Conservation (phyloP, 1,140 invertebrate species). For the Drosophila tropicalis region DNA sequence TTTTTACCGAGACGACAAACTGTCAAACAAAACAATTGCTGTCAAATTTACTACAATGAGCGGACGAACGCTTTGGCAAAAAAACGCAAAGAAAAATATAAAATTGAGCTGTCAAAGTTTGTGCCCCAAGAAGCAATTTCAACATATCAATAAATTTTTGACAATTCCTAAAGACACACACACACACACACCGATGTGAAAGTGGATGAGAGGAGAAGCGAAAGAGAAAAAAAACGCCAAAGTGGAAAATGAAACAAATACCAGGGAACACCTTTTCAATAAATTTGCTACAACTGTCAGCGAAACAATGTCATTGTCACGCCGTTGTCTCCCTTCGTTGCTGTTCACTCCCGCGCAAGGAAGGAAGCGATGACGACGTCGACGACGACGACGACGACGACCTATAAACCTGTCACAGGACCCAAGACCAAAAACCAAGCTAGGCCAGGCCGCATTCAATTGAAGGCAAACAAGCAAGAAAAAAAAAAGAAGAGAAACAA, state of each 20-base stretch:
- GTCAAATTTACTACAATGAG: conserved; percentile 79
- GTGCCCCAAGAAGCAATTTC: conserved; percentile 64
- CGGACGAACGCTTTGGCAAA: conserved; percentile 21
- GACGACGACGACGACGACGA: conserved; percentile 37
- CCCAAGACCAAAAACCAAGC: conserved; percentile 10
- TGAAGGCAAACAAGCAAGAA: conserved; percentile 31
- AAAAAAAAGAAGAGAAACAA: conserved; percentile 24
- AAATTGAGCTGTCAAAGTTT: conserved; percentile 76
- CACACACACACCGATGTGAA: conserved; percentile 5
- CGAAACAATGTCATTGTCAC: conserved; percentile 82
- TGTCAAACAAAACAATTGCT: conserved; percentile 82
- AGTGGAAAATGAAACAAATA: conserved; percentile 39
- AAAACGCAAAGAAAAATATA: conserved; percentile 26
- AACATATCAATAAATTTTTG: conserved; percentile 82
- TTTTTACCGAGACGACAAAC: conserved; percentile 74
- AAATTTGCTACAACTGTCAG: conserved; percentile 82
- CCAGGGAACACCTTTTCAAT: conserved; percentile 77
- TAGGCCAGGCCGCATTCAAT: conserved; percentile 44
- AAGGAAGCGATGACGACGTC: conserved; percentile 39
- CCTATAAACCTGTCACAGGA: conserved; percentile 77
- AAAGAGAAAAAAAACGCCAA: not conserved
- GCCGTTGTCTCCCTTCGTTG: conserved; percentile 38
- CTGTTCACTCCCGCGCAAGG: conserved; percentile 31
- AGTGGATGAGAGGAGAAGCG: not conserved
- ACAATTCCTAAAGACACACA: conserved; percentile 61